Base-by-base conservation (phyloP, 64 coral and sea anemone species). In the Porites lutea region DNA sequence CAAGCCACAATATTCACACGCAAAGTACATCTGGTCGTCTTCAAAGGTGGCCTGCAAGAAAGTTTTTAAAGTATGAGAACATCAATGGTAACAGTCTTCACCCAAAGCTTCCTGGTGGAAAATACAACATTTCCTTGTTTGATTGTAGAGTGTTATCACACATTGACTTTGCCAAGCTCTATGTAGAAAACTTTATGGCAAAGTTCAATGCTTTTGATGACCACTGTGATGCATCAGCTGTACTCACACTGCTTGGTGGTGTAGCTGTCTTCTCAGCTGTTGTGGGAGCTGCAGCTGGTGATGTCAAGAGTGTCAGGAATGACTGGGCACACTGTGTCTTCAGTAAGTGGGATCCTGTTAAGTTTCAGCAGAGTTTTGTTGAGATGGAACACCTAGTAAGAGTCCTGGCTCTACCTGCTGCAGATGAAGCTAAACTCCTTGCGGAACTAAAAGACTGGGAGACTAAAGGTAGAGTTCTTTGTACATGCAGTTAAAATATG, bases 91-190 rank as follows among this genome's bases (percentile, higher is more conserved):
- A 89, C 65, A 18, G 79, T 8, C 4, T 22, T 6, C 52, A 59
- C 22, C 72, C 72, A 2, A 81, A 12, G 51, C 78, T 81, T 58
- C 0, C 13, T 45, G 5, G 14, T 46, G 54, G 57, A 11, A 18
- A 0, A 23, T 27, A 37, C 3, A 20, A 77, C 19, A 37, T 23
- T 44, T 46, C 21, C 11, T 15, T 47, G 15, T 89, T 72, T 47
- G 72, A 89, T 43, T 89, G 59, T 59, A 53, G 52, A 15, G 74
- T 89, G 16, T 75, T 3, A 4, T 60, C 87, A 3, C 64, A 58
- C 27, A 13, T 89, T n/a, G 87, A 89, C 72, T 77, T 89, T 68
- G 87, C 87, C 87, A 89, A 46, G 74, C 59, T 89, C 13, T 89
- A 76, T 63, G 58, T 89, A 22, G 5, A 45, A 19, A 48, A 72